Evolutionary conservation across 2,888 invertebrate species (phyloP), one percentile per base, ranked within the genome.

Genomic region (Apeira syringaria): DNA sequence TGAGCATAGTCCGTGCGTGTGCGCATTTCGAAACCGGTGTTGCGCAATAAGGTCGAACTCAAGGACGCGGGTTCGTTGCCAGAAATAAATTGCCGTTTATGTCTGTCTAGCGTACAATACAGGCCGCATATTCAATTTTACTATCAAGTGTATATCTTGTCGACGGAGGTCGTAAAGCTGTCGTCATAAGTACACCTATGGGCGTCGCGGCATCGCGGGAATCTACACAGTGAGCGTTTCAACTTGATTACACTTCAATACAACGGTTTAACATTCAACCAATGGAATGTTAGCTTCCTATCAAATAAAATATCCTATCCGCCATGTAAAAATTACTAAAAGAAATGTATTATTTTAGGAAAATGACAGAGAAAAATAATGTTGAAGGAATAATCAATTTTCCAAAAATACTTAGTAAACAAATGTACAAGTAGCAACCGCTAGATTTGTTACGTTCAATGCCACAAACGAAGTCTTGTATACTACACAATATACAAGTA

Each of bases 31-130:
- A 87, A 87, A 87, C 84, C 78, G 82, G 84, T 84, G 81, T 89
- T 87, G 87, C 84, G 87, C 80, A 89, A 87, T 87, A 89, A 88
- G 87, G 88, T 84, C 87, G 84, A 54, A 80, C 75, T 73, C 87
- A 89, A 89, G 88, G 88, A 88, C 88, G 83, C 75, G 77, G 78
- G 84, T 83, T 83, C 83, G 84, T 80, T 86, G 87, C 83, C 86
- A 87, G 88, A 86, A 86, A 83, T 84, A 85, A 80, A 79, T 80
- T 71, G 76, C 73, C 83, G 84, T 81, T 84, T 82, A 78, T 78
- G 80, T 80, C 79, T 80, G 81, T 83, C 82, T 86, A 86, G 81
- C 77, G 80, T 77, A 80, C 66, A 45, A 33, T 34, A 46, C 50
- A 53, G 34, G 34, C 34, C 25, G 39, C 34, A 28, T 35, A 46